Conservation (phyloP, 2,888 invertebrate species). For the Folsomia candida region DNA sequence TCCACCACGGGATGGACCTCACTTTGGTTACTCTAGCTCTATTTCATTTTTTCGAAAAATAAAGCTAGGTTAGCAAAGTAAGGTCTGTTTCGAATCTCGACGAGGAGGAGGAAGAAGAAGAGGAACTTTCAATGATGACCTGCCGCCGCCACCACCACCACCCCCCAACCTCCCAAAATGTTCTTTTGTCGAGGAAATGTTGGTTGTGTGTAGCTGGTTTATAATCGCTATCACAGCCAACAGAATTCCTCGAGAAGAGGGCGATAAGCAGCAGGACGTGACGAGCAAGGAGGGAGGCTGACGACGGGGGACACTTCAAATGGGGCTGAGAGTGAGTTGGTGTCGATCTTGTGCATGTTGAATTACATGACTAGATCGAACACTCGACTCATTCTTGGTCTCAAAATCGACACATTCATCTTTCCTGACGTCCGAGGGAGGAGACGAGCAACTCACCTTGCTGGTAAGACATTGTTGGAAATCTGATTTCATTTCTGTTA, state of each 20-base stretch:
- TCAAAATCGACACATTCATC: conserved; percentile 4
- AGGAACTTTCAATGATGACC: neutral
- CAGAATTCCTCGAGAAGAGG: conserved; percentile 51
- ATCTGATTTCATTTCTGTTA: conserved; percentile 84
- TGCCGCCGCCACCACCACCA: neutral
- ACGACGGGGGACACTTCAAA: neutral
- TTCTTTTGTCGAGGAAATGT: conserved; percentile 51
- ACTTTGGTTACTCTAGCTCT: conserved; percentile 51
- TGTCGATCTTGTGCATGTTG: conserved; percentile 45
- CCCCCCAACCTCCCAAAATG: neutral
- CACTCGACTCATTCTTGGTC: conserved; percentile 47
- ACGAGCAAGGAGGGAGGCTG: neutral
- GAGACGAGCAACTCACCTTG: conserved; percentile 56
- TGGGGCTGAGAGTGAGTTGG: conserved; percentile 13
- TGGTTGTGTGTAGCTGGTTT: conserved; percentile 50
- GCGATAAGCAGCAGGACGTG: conserved; percentile 11
- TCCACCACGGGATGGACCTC: conserved; percentile 17
- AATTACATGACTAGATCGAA: conserved; percentile 49
- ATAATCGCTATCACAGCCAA: conserved; percentile 51
- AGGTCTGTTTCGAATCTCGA: conserved; percentile 23
- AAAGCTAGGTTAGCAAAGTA: conserved; percentile 36
- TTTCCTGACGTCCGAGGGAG: neutral
- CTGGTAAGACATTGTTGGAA: conserved; percentile 79
- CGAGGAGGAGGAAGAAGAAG: neutral
- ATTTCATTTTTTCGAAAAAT: too few relatives aligned